Percentiles rank a stretch among this genome's conserved stretches.
Conservation (phyloP, 53 echinoderm and acorn worm genomes). For the Crossaster papposus region DNA sequence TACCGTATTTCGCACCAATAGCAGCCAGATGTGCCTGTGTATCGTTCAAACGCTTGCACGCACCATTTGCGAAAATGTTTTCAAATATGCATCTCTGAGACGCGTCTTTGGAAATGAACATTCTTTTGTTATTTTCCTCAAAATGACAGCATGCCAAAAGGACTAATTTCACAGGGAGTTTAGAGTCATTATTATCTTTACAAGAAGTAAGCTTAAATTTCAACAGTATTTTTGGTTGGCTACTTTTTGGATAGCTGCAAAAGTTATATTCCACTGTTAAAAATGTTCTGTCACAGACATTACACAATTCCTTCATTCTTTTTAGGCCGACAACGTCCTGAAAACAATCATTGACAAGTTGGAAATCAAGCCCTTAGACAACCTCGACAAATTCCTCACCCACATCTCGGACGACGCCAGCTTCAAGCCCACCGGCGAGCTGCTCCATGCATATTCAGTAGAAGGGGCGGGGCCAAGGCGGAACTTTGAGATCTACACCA, state of each 20-base stretch:
- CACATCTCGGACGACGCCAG: conserved; percentile 69
- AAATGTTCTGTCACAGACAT: too few relatives aligned
- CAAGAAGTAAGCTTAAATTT: too few relatives aligned
- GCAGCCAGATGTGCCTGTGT: too few relatives aligned
- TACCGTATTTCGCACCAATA: too few relatives aligned
- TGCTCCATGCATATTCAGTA: conserved; percentile 78
- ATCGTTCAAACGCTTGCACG: too few relatives aligned
- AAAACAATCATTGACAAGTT: conserved; percentile 80
- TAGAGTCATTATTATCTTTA: background rate
- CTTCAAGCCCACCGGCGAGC: conserved; percentile 76
- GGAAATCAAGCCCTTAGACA: conserved; percentile 77
- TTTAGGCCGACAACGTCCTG: conserved; percentile 84
- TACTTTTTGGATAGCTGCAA: too few relatives aligned
- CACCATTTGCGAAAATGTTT: too few relatives aligned
- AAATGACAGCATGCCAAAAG: background rate
- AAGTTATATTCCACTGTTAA: too few relatives aligned
- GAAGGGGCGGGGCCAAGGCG: conserved; percentile 45
- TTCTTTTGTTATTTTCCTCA: too few relatives aligned
- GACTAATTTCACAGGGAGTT: background rate
- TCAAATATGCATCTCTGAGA: too few relatives aligned
- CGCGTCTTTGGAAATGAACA: background rate
- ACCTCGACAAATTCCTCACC: conserved; percentile 77
- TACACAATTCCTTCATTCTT: background rate
- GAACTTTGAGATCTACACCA: conserved; percentile 87
- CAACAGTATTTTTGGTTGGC: too few relatives aligned